Evolutionary conservation across 2,113 vertebrate genomes (phyloP).

Genomic region (Brienomyrus longianalis): DNA sequence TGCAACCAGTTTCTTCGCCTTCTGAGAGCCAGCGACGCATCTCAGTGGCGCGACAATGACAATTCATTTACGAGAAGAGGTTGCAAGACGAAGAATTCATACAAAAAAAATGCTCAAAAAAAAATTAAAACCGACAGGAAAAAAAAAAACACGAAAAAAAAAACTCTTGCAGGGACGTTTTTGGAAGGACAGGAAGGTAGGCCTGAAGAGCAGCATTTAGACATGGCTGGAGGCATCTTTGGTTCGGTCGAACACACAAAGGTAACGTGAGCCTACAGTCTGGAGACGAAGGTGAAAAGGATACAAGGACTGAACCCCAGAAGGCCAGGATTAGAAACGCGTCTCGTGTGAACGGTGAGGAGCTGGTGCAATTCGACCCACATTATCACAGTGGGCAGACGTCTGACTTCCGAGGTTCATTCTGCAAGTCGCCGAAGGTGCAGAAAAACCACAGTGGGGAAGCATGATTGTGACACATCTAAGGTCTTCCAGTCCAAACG

Average conservation of each 20-base stretch:
- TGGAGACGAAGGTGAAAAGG: conserved; percentile 53
- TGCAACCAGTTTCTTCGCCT: conserved; percentile 48
- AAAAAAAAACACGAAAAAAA: conserved; percentile 66
- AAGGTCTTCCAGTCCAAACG: background rate
- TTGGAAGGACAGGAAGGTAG: conserved; percentile 95
- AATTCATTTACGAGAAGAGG: conserved; percentile 73
- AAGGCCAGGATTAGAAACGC: conserved; percentile 43
- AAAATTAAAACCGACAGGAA: conserved; percentile 33
- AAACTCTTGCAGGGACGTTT: conserved; percentile 79
- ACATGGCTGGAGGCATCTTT: conserved; percentile 98
- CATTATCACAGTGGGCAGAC: background rate
- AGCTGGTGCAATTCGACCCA: background rate
- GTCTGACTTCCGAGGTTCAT: background rate
- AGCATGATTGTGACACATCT: background rate
- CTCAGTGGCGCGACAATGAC: conserved; percentile 69
- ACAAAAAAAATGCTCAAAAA: conserved; percentile 44
- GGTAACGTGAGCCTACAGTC: conserved; percentile 78
- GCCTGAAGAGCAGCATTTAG: conserved; percentile 94
- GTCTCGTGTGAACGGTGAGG: background rate
- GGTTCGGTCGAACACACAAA: conserved; percentile 86
- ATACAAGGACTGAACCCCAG: conserved; percentile 51
- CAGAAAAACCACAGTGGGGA: background rate
- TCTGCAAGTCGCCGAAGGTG: background rate
- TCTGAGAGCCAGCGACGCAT: conserved; percentile 43
- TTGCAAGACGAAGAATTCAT: conserved; percentile 76